Conservation (phyloP, 2,888 invertebrate genomes). For the Drosophila cognata region DNA sequence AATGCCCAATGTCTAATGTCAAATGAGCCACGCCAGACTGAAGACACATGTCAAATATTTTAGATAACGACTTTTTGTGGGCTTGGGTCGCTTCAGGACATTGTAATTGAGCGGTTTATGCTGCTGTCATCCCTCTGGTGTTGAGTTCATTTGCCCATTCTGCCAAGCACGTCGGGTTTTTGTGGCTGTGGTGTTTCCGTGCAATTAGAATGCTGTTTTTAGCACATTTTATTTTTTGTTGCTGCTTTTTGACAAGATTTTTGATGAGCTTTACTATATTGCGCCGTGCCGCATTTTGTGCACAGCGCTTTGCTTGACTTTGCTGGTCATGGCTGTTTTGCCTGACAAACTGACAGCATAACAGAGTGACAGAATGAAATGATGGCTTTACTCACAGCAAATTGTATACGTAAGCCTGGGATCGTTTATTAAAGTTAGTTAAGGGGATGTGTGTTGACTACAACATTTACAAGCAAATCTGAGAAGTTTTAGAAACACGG, state of each 20-base stretch:
- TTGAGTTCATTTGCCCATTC: constrained; percentile 62
- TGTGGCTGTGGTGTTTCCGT: constrained; percentile 50
- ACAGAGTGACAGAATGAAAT: constrained; percentile 25
- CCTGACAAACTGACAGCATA: constrained; percentile 32
- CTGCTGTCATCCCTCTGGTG: neutral
- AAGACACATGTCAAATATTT: constrained; percentile 75
- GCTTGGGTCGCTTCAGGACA: constrained; percentile 38
- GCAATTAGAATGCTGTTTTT: constrained; percentile 48
- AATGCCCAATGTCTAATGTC: neutral
- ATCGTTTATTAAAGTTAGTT: constrained; percentile 1
- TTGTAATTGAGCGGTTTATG: constrained; percentile 73
- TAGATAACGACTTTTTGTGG: constrained; percentile 69
- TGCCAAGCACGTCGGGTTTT: constrained; percentile 28
- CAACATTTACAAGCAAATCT: neutral
- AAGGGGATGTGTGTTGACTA: neutral
- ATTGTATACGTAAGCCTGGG: constrained; percentile 5
- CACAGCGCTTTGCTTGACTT: constrained; percentile 29
- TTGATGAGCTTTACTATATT: constrained; percentile 69
- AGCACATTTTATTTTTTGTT: constrained; percentile 7
- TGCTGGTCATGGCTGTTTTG: constrained; percentile 33
- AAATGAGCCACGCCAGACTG: constrained; percentile 13
- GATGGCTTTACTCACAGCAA: constrained; percentile 8
- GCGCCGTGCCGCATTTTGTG: constrained; percentile 24
- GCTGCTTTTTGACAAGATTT: constrained; percentile 57
- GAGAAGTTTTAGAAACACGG: neutral